Percentiles rank a stretch among this genome's conserved stretches.
Evolutionary conservation across 2,797 vertebrate species (phyloP).

Genomic region (Pyrocephalus nanus): DNA sequence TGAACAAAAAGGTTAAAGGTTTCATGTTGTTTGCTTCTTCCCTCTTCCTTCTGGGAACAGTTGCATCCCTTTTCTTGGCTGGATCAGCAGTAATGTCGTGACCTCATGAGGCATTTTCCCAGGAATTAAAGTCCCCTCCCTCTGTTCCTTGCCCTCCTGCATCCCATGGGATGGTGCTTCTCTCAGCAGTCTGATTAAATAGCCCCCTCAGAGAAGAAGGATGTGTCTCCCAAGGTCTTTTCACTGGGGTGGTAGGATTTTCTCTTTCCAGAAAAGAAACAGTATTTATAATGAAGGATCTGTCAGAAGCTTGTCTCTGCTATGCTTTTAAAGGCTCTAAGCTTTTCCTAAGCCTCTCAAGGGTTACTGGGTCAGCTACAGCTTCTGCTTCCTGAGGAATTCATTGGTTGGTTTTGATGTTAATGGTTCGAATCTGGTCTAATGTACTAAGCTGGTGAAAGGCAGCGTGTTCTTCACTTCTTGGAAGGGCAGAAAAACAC

Average conservation of each 20-base stretch:
- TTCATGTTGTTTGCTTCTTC: constrained; percentile 4
- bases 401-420: constrained; percentile 2
- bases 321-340: constrained; percentile 14
- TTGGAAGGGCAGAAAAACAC: neutral
- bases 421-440: neutral
- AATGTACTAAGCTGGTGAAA: neutral
- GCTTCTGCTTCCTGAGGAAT: neutral
- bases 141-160: neutral
- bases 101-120: constrained; percentile 57
- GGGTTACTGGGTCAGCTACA: constrained; percentile 8
- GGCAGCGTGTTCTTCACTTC: neutral
- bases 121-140: constrained; percentile 19
- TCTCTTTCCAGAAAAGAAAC: neutral
- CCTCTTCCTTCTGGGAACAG: constrained; percentile 25
- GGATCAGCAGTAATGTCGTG: constrained; percentile 16
- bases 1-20: constrained; percentile 28
- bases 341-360: constrained; percentile 13
- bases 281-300: neutral
- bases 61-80: constrained; percentile 27
- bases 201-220: neutral
- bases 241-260: neutral
- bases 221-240: neutral
- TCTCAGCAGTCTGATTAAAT: neutral
- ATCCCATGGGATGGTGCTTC: neutral
- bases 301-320: neutral